phyloP scores from a whole-genome alignment of 2,888 invertebrate genomes.

The Tipula lateralis region DNA sequence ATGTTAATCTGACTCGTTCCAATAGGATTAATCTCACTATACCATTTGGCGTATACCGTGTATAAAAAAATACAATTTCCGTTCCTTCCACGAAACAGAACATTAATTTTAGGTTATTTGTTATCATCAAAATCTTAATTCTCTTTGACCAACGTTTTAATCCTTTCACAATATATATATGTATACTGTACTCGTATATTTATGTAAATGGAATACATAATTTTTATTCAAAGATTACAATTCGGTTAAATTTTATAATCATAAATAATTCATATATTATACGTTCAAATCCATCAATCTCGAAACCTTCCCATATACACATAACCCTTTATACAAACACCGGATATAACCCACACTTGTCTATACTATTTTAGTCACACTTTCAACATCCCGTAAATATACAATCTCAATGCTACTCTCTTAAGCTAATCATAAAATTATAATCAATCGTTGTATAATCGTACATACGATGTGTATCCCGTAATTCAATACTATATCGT shows the following conservation, averaged over 20 bases:
- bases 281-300: neutral
- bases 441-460: neutral
- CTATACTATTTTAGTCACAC: neutral
- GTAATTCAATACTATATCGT: neutral
- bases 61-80: neutral
- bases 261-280: neutral
- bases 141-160: neutral
- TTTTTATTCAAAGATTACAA: neutral
- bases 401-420: neutral
- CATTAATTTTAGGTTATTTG: neutral
- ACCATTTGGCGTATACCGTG: neutral
- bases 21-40: neutral
- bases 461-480: neutral
- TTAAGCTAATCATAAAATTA: slow-evolving; percentile 8
- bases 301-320: neutral
- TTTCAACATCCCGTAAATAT: neutral
- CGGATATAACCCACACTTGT: neutral
- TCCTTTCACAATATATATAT: neutral
- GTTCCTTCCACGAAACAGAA: neutral
- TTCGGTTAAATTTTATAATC: neutral
- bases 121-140: neutral
- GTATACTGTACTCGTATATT: neutral
- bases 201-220: neutral
- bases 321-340: neutral
- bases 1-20: no score